Base-by-base conservation (phyloP, 2,113 vertebrate genomes). In the Nannobrachium achirus region DNA sequence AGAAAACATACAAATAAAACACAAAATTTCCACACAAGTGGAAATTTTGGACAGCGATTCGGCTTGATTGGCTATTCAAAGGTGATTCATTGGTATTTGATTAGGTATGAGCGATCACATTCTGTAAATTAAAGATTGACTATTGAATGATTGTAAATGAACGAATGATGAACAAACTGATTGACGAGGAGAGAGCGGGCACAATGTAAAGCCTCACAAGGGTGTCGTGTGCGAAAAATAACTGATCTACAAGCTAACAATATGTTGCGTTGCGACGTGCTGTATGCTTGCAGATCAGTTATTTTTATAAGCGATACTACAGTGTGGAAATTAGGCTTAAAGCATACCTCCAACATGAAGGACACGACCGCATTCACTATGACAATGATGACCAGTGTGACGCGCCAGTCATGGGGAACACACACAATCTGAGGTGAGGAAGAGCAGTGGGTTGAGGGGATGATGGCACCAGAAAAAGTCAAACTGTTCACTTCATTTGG, bases 401-500 rank as follows among this genome's bases (percentile, higher is more conserved):
- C 3, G 20, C 98, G 95, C 98, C 98, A 99, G 70, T 91, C 78
- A 33, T 89, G 79, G 1, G 98, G 98, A 86, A 99, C 91, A 80
- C 95, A 97, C 46, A 97, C 94, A 1, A 98, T 94, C 97, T 99
- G 89, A 6, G 72, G 68, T 78, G 66, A 72, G 63, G 66, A 46
- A 63, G 48, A 40, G 59, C 19, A 70, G 20, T 42, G 45, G 20
- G 10, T 48, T 40, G 52, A 44, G 10, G 49, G 46, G 67, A 33
- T 33, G 25, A 33, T 33, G 25, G 25, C 25, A 33, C 25, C 25
- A 33, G 25, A 3, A 33, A n/a, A 33, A 4, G 25, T 33, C 25
- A 33, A 3, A 33, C 25, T 33, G 25, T 33, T 33, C 25, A 33
- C 25, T 33, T 33, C 25, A 4, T 33, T 3, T 33, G 25, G 6